Percentiles rank a stretch among this genome's conserved stretches.
phyloP scores from a whole-genome alignment of 2,888 invertebrate species.

The Vandiemenella viatica region DNA sequence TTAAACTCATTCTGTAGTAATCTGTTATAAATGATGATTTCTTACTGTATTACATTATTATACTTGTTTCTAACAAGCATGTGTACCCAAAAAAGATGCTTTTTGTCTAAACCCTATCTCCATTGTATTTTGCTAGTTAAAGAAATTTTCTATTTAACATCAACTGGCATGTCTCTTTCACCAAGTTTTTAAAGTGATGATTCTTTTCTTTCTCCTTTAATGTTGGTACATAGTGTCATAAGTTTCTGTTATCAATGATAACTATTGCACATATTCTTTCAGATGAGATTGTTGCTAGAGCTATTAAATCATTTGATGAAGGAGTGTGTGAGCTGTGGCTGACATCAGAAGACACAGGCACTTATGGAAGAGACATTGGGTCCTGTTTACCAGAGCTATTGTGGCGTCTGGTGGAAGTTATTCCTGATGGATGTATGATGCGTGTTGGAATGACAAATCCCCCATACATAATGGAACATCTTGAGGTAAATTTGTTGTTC shows the following conservation, averaged over 20 bases:
- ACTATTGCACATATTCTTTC: constrained; percentile 11
- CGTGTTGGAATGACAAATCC: constrained; percentile 97
- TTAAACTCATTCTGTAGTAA: too few species aligned
- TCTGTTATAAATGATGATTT: too few species aligned
- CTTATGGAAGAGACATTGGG: constrained; percentile 91
- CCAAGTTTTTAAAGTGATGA: too few species aligned
- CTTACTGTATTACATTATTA: too few species aligned
- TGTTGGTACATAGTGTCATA: not conserved
- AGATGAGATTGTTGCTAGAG: constrained; percentile 77
- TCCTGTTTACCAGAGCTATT: constrained; percentile 74
- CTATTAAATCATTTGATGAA: constrained; percentile 72
- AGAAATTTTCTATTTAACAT: too few species aligned
- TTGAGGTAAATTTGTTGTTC: constrained; percentile 43
- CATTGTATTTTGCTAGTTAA: too few species aligned
- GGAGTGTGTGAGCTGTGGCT: constrained; percentile 95
- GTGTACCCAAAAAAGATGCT: too few species aligned
- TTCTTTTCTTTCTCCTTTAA: not conserved
- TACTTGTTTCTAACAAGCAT: too few species aligned
- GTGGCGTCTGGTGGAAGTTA: constrained; percentile 64
- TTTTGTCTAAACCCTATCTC: too few species aligned
- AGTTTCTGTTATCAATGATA: too few species aligned
- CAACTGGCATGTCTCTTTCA: too few species aligned
- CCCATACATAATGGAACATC: constrained; percentile 90
- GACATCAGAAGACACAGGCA: constrained; percentile 95
- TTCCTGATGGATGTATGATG: constrained; percentile 60